Evolutionary conservation across 2,797 vertebrate species (phyloP).

Genomic region (Cryptoblepharus egeriae): DNA sequence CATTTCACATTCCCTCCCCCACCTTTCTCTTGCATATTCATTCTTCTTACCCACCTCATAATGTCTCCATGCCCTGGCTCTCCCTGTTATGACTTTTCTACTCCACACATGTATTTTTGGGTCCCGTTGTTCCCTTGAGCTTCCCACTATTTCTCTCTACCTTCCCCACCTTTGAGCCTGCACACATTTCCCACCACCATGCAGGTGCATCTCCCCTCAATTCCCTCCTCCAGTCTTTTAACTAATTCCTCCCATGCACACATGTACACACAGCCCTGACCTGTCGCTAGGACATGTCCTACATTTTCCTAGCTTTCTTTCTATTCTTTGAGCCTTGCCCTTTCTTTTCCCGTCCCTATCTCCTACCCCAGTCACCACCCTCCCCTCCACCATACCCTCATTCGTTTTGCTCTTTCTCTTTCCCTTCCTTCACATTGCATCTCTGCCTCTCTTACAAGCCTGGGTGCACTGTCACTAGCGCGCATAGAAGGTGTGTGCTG

Average conservation of each 20-base stretch:
- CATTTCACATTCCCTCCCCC: neutral
- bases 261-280: neutral
- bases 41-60: neutral
- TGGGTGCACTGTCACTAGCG: neutral
- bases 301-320: neutral
- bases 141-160: neutral
- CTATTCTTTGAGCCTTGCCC: neutral
- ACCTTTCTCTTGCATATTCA: neutral
- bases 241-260: too few relatives aligned
- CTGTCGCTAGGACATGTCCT: fast-evolving
- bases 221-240: neutral
- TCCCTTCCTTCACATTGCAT: neutral
- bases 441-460: neutral
- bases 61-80: too few relatives aligned
- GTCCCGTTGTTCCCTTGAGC: neutral
- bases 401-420: neutral
- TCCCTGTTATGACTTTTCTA: neutral
- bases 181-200: neutral
- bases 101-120: neutral
- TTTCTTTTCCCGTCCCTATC: neutral
- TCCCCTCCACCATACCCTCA: neutral
- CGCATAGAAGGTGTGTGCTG: neutral
- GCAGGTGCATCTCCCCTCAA: neutral
- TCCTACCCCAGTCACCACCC: too few relatives aligned
- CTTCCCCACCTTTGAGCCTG: too few relatives aligned